Percentiles rank a stretch among this genome's conserved stretches.
Conservation (phyloP, 2,888 invertebrate genomes). For the Diadegma fenestrale region DNA sequence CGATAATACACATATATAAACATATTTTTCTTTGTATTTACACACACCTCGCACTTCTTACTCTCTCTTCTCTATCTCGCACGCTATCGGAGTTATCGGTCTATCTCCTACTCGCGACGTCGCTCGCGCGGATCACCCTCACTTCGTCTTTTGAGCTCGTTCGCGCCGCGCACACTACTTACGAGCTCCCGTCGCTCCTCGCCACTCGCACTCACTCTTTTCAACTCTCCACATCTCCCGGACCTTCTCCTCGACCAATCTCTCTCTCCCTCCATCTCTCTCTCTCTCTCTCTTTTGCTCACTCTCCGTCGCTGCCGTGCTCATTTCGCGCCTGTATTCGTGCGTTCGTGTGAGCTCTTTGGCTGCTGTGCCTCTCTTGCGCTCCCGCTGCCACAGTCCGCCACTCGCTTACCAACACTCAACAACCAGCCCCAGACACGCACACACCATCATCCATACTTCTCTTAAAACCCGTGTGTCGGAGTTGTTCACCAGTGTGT, state of each 20-base stretch:
- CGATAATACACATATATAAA: conserved; percentile 53
- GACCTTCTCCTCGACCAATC: conserved; percentile 43
- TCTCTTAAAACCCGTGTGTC: conserved; percentile 69
- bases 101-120: conserved; percentile 65
- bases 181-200: conserved; percentile 42
- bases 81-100: conserved; percentile 58
- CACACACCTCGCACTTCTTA: conserved; percentile 60
- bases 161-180: conserved; percentile 48
- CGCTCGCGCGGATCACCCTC: conserved; percentile 63
- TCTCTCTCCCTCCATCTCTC: conserved; percentile 28
- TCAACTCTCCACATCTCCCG: conserved; percentile 51
- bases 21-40: conserved; percentile 29
- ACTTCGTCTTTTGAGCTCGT: conserved; percentile 63
- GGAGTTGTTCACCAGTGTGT: conserved; percentile 67
- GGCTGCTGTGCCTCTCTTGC: conserved; percentile 57
- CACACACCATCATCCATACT: conserved; percentile 50
- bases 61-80: conserved; percentile 45
- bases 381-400: conserved; percentile 49
- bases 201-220: conserved; percentile 59
- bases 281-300: conserved; percentile 23
- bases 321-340: conserved; percentile 37
- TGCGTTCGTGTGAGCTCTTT: conserved; percentile 47
- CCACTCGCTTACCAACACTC: conserved; percentile 42
- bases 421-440: conserved; percentile 33
- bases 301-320: conserved; percentile 48